Percentiles rank a stretch among this genome's conserved stretches.
Evolutionary conservation across 1,140 invertebrate species (phyloP).

Genomic region (Bombus difficillimus): DNA sequence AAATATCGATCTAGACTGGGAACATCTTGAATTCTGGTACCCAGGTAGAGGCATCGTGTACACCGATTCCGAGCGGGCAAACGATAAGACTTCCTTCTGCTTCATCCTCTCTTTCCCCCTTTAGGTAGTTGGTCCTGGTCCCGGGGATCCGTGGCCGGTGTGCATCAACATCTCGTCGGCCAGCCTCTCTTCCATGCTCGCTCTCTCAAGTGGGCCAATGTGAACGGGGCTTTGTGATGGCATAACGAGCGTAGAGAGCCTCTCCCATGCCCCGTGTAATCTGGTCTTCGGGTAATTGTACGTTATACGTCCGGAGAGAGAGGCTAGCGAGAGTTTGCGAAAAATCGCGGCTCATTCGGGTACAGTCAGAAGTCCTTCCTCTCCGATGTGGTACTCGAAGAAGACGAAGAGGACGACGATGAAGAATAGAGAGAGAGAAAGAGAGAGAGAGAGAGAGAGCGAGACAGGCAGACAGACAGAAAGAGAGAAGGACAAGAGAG

Average conservation of each 20-base stretch:
- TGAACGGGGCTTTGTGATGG: conserved; percentile 68
- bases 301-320: conserved; percentile 75
- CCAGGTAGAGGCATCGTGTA: conserved; percentile 41
- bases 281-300: conserved; percentile 81
- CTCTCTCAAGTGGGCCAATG: conserved; percentile 68
- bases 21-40: conserved; percentile 32
- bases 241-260: conserved; percentile 70
- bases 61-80: conserved; percentile 50
- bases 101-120: background rate
- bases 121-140: background rate
- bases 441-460: conserved; percentile 2
- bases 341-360: conserved; percentile 78
- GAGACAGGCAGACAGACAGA: conserved; percentile 12
- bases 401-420: background rate
- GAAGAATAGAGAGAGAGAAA: too few species aligned
- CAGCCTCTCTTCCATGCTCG: conserved; percentile 34
- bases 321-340: conserved; percentile 70
- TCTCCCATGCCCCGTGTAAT: conserved; percentile 79
- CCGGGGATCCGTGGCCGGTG: background rate
- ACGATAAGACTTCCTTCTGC: conserved; percentile 52
- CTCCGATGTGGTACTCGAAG: conserved; percentile 37
- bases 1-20: conserved; percentile 41
- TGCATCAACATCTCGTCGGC: conserved; percentile 43
- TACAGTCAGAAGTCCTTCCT: conserved; percentile 45
- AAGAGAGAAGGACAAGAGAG: background rate